Conservation (phyloP, 2,888 invertebrate species). For the Villa cingulata region DNA sequence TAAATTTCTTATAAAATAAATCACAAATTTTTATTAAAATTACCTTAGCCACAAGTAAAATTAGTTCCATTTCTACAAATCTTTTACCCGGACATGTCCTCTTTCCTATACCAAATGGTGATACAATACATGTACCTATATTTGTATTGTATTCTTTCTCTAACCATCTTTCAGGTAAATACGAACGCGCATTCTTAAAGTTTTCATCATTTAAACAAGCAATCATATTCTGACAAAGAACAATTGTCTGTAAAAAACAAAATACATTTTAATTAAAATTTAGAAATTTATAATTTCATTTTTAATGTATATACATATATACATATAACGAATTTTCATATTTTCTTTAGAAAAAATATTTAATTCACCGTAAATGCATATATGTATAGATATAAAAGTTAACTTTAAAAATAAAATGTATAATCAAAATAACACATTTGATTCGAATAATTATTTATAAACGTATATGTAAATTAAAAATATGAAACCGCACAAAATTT, state of each 20-base stretch:
- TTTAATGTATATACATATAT: no score
- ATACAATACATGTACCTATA: slow-evolving; percentile 48
- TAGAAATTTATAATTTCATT: no score
- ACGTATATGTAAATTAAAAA: no score
- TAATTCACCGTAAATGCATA: no score
- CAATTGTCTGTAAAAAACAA: slow-evolving; percentile 48
- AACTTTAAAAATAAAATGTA: no score
- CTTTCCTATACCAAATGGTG: slow-evolving; percentile 67
- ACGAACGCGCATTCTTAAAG: slow-evolving; percentile 56
- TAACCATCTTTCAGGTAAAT: slow-evolving; percentile 67
- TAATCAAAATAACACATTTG: no score
- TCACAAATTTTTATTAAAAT: slow-evolving; percentile 2
- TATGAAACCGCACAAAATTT: no score
- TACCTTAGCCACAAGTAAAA: slow-evolving; percentile 60
- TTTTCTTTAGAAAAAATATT: no score
- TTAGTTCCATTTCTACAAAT: slow-evolving; percentile 65
- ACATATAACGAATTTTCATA: no score
- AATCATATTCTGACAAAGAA: slow-evolving; percentile 70
- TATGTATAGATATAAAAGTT: no score
- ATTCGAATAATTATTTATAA: no score
- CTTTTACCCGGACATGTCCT: slow-evolving; percentile 76
- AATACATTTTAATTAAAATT: no score
- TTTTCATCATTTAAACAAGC: slow-evolving; percentile 63
- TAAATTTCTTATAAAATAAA: not conserved
- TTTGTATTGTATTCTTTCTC: slow-evolving; percentile 34